Base-by-base conservation (phyloP, 2,113 vertebrate genomes). In the Pipra filicauda region DNA sequence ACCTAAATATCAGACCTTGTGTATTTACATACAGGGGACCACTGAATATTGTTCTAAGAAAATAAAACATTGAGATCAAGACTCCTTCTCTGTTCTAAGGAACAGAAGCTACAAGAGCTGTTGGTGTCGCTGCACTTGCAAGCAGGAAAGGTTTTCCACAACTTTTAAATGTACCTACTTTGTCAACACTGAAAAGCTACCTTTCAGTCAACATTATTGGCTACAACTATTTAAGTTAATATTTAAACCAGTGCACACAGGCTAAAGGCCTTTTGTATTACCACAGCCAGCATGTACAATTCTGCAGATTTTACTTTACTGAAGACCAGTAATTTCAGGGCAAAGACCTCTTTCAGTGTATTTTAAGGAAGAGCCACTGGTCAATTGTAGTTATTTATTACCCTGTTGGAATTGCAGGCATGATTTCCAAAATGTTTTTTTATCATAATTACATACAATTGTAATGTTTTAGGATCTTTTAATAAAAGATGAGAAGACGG, bases 161-260 rank as follows among this genome's bases (percentile, higher is more conserved):
- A 7, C 49, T 76, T 67, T 16, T 62, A 11, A 46, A 89, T 11
- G 28, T 26, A 20, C 35, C 18, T 4, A 55, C 67, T 80, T 49
- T 14, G 22, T 86, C 70, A 86, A 84, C 46, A 92, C 39, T 7
- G 23, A 89, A 95, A 78, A 96, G 91, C 15, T 35, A 83, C 71
- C 67, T 92, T 93, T 89, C 51, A 70, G 91, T 33, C 85, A 94
- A 64, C 28, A 65, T 20, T 22, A 28, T 0, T 52, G 11, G 33
- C 75, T 54, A 39, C n/a, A 84, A 7, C 18, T 48, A 54, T 18
- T 88, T 33, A 22, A 85, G 83, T 28, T 94, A 90, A 91, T 95
- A 48, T 88, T 96, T 94, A 93, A 95, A 83, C 82, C 44, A 80
- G 54, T 7, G 24, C 44, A 76, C 51, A 90, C 16, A 85, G 82